Evolutionary conservation across 2,888 invertebrate species (phyloP).

Genomic region (Chrysolina haemoptera): DNA sequence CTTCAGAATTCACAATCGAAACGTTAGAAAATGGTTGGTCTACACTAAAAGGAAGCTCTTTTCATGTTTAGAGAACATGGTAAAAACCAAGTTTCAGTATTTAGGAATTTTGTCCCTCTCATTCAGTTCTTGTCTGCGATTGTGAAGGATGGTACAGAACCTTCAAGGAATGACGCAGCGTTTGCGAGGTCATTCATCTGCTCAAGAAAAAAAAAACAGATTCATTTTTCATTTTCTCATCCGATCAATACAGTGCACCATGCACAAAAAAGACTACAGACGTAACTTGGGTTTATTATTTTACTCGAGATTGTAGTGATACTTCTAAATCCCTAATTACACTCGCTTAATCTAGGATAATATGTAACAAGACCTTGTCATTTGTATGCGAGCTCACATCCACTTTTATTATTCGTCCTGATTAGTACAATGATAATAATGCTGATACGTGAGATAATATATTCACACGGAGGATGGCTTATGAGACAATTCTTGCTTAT

Average conservation of each 20-base stretch:
- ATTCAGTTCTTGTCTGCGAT: too few species aligned
- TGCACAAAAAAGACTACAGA: slow-evolving; percentile 4
- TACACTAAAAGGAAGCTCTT: too few species aligned
- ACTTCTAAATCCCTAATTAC: slow-evolving; percentile 25
- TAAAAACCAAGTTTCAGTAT: too few species aligned
- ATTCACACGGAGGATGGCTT: slow-evolving; percentile 16
- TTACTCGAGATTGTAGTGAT: slow-evolving; percentile 20
- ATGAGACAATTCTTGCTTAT: slow-evolving; percentile 36
- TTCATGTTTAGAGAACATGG: too few species aligned
- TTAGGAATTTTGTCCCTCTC: too few species aligned
- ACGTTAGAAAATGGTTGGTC: too few species aligned
- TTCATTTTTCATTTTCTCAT: too few species aligned
- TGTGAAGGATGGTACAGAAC: too few species aligned
- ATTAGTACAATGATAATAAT: slow-evolving; percentile 64
- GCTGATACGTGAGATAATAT: slow-evolving; percentile 64
- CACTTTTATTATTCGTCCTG: slow-evolving; percentile 65
- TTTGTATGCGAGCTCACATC: slow-evolving; percentile 61
- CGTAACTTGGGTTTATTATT: slow-evolving; percentile 4
- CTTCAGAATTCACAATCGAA: too few species aligned
- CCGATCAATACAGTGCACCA: neutral
- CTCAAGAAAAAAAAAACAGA: too few species aligned
- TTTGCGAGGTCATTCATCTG: too few species aligned
- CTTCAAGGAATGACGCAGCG: too few species aligned
- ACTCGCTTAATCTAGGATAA: slow-evolving; percentile 18
- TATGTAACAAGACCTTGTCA: slow-evolving; percentile 32